Base-by-base conservation (phyloP, 2,113 vertebrate species). In the Clupea harengus region DNA sequence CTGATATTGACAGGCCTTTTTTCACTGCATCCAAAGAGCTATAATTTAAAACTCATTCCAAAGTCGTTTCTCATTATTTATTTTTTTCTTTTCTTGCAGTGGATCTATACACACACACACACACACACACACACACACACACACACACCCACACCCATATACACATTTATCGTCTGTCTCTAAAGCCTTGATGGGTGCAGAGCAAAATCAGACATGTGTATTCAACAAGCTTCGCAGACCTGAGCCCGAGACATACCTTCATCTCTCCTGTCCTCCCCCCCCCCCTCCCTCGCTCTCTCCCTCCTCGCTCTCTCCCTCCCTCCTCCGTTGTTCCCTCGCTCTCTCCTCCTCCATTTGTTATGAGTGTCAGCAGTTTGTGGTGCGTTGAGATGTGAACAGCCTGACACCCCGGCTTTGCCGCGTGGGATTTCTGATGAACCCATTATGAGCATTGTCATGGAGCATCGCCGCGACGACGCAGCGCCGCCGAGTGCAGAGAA, bases 1-100 rank as follows among this genome's bases (percentile, higher is more conserved):
- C 22, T 39, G 85, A 92, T 94, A 95, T 94, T 94, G 94, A 94
- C 93, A 92, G 88, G 90, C 89, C 93, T 92, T 90, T 88, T 82
- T 82, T 84, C 89, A 84, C 54, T 89, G 87, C 86, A 85, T 88
- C 86, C 88, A 91, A 93, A 89, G 91, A 93, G 93, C 94, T 92
- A 93, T 92, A 95, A 94, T 95, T 94, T 93, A 93, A 94, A 95
- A 93, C 93, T 94, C 91, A 94, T 94, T 92, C 92, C 91, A 92
- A 94, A 92, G 91, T 92, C 89, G 92, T 93, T 92, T 93, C 93
- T 95, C 93, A 94, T 95, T 94, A 94, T 94, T 93, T 92, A 92
- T 92, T 28, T 72, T 28, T 32, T 25, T 72, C 64, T 25, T 28
- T 25, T 72, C 64, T 25, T 25, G 92, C 82, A 52, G 90, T 86